Evolutionary conservation across 23 tunicate species (phyloP), one percentile per base, ranked within the genome.

Genomic region (Ascidia mentula): DNA sequence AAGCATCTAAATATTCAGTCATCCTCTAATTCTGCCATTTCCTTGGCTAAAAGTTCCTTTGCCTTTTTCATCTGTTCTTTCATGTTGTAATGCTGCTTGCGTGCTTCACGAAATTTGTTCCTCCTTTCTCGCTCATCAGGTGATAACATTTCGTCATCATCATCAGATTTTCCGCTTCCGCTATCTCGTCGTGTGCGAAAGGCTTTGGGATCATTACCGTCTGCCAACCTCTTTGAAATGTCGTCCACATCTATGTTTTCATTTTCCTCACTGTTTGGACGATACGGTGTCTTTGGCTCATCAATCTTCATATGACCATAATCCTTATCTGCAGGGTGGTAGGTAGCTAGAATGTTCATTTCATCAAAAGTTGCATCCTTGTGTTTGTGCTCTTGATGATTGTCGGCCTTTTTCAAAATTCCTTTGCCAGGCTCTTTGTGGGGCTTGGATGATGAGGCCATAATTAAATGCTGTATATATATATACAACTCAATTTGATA

Each of bases 271-370:
- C 75, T 75, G 78, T 86, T 82, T 35, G 71, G 36, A 78, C 97
- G 59, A 53, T 95, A 95, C 18, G 99, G 99, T 7, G 99, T 95
- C 59, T 95, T 95, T 13, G 99, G 99, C 77, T 95, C 99, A 45
- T 95, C 99, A 31, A 95, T 95, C 73, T 95, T 95, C 99, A 95
- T 95, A 46, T 95, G 99, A 37, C 99, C 99, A 71, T 95, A 95
- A 38, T 95, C 99, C 73, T 95, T 95, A 36, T 81, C 95, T 26
- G 95, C 72, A 30, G 99, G 99, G 78, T 95, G 99, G 60, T 89
- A 85, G 1, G 99, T 95, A 9, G 95, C 99, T 31, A 85, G 59
- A 34, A 95, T 89, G 59, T 95, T 95, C 95, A 88, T 89, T 69
- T 95, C 99, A 79, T 95, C 99, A 61, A 89, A 95, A 5, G 46